Evolutionary conservation across 2,113 vertebrate species (phyloP), one percentile per base, ranked within the genome.

Genomic region (Elephas maximus): DNA sequence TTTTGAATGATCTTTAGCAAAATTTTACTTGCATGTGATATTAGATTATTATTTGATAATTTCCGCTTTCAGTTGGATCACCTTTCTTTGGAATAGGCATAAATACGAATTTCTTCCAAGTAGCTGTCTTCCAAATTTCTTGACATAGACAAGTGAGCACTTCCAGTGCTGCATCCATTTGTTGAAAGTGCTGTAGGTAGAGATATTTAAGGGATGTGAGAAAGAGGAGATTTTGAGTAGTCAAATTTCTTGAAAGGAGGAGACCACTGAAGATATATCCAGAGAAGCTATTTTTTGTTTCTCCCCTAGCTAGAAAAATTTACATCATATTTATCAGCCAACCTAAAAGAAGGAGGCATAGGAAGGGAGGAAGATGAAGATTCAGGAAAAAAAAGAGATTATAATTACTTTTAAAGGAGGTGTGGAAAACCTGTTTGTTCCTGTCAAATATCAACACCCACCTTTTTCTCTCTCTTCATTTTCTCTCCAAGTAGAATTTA

Each of bases 401-500:
- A 88, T 77, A 92, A 89, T 53, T 91, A n/a, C 88, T 89, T 93
- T 87, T 15, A 90, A 93, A 95, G 74, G 24, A 96, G 44, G n/a
- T 51, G 20, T 79, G 30, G 76, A 79, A 88, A 95, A 96, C 89
- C 89, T 53, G 76, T 84, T 44, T 30, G 15, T 94, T 96, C 48
- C 89, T 94, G 83, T 95, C 51, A 84, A 48, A 85, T 51, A 88
- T 90, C 86, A 90, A 14, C 41, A 88, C 33, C 33, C 41, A 69
- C 76, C 44, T 69, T 85, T 90, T 77, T 90, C 73, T 97, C 79
- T 93, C 41, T 97, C 79, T 93, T n/a, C 62, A 87, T 85, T 90
- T 77, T 90, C 73, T 97, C 79, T 93, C 41, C 62, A 87, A 63
- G 33, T 84, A 87, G 97, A 97, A 94, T 63, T 37, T 60, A 81